These are phyloP conservation scores for Caenorhabditis sp. DNA, from an alignment of 2,888 invertebrate genomes.

Conservation along the genomic window DNA sequence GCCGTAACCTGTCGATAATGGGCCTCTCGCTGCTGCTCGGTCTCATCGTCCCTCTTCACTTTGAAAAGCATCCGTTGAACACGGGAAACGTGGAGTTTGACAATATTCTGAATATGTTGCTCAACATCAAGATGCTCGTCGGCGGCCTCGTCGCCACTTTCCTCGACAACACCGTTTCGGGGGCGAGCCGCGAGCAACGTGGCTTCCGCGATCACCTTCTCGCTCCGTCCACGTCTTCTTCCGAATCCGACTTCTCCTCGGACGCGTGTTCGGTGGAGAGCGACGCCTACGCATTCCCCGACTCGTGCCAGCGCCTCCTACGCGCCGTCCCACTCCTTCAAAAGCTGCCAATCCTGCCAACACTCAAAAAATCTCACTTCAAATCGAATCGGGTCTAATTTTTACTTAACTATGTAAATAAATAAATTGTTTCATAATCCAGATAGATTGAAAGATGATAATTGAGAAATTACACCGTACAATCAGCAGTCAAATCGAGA, in stretches of 20 bases:
- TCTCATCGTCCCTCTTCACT: slow-evolving; percentile 67
- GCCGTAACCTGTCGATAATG: slow-evolving; percentile 72
- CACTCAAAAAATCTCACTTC: slow-evolving; percentile 18
- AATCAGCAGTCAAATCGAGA: no score
- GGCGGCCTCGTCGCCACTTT: slow-evolving; percentile 80
- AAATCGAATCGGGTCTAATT: slow-evolving; percentile 33
- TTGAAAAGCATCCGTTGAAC: slow-evolving; percentile 61
- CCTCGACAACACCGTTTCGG: slow-evolving; percentile 79
- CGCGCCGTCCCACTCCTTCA: slow-evolving; percentile 34
- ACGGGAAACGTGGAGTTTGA: slow-evolving; percentile 64
- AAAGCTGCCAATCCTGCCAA: slow-evolving; percentile 45
- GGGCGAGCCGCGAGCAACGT: slow-evolving; percentile 68
- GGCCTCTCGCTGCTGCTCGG: slow-evolving; percentile 71
- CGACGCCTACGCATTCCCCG: slow-evolving; percentile 44
- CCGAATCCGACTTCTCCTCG: slow-evolving; percentile 3
- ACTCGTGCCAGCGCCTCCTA: slow-evolving; percentile 31
- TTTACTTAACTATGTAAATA: background rate
- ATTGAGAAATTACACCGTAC: no score
- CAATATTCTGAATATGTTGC: slow-evolving; percentile 71
- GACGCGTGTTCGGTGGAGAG: slow-evolving; percentile 3
- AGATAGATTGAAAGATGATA: no score
- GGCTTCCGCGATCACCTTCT: slow-evolving; percentile 60
- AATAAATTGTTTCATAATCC: no score
- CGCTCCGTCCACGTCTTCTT: background rate
- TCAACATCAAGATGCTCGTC: slow-evolving; percentile 79